Conservation (phyloP, 37 sponge, comb jelly and placozoan genomes). For the Amphimedon queenslandica region DNA sequence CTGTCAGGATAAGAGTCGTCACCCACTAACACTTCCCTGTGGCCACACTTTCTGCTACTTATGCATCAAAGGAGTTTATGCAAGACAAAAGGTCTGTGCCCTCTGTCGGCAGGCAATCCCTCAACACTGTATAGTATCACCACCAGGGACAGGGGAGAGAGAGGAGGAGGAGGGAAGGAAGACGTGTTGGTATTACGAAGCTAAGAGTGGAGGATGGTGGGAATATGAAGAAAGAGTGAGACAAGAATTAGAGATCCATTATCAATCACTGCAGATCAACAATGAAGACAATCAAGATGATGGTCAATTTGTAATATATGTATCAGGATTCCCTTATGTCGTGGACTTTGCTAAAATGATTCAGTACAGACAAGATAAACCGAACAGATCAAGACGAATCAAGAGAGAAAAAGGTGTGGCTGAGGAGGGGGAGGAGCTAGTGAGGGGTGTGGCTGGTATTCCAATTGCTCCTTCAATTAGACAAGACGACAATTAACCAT, state of each 20-base stretch:
- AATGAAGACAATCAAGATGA: too few relatives aligned
- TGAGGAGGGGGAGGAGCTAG: not conserved
- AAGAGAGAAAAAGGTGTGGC: slow-evolving; percentile 32
- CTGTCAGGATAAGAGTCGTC: slow-evolving; percentile 47
- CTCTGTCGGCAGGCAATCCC: slow-evolving; percentile 77
- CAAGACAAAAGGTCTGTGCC: slow-evolving; percentile 49
- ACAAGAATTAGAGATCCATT: slow-evolving; percentile 63
- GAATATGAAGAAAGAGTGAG: slow-evolving; percentile 74
- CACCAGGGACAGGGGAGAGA: slow-evolving; percentile 36
- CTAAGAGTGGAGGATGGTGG: slow-evolving; percentile 88
- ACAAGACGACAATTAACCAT: too few relatives aligned
- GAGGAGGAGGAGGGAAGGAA: slow-evolving; percentile 1
- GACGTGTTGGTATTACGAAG: slow-evolving; percentile 74
- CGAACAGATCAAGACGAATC: slow-evolving; percentile 51
- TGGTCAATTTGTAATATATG: not conserved
- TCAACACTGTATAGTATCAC: slow-evolving; percentile 34
- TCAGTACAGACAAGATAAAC: slow-evolving; percentile 56
- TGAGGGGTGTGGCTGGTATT: slow-evolving; percentile 78
- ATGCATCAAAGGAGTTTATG: slow-evolving; percentile 87
- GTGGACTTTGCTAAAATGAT: slow-evolving; percentile 74
- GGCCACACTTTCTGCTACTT: slow-evolving; percentile 88
- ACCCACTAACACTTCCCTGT: slow-evolving; percentile 86
- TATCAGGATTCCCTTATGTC: slow-evolving; percentile 67
- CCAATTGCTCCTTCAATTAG: slow-evolving; percentile 77
- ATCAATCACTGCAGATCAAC: slow-evolving; percentile 30